A percentile compares a stretch with the other conserved stretches of the same genome.
phyloP scores from a whole-genome alignment of 2,113 vertebrate genomes.

The Brachyhypopomus occidentalis region DNA sequence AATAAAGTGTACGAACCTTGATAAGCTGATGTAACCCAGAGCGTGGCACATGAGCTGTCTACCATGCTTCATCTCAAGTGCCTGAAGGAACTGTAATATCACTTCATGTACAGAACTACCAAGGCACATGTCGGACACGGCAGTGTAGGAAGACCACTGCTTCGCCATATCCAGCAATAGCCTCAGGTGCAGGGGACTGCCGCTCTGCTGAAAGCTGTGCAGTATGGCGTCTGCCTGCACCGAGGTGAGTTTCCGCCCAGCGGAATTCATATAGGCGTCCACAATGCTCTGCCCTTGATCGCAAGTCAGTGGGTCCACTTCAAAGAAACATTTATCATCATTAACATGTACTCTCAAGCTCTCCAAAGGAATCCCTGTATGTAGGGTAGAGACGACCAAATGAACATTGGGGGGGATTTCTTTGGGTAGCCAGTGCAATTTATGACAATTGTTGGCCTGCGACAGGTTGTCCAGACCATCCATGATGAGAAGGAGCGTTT shows the following conservation, averaged over 20 bases:
- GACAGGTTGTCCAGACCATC: constrained; percentile 75
- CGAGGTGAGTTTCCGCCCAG: constrained; percentile 52
- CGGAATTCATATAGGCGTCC: constrained; percentile 60
- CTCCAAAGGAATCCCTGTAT: constrained; percentile 53
- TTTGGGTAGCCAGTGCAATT: constrained; percentile 74
- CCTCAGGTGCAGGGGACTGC: constrained; percentile 74
- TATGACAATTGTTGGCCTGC: constrained; percentile 43
- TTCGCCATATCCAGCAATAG: constrained; percentile 73
- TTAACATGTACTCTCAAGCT: constrained; percentile 46
- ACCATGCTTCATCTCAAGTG: constrained; percentile 77
- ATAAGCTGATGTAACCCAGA: constrained; percentile 73
- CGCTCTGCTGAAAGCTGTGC: constrained; percentile 63
- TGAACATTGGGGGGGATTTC: constrained; percentile 75
- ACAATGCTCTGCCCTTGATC: constrained; percentile 69
- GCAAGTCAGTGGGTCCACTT: constrained; percentile 65
- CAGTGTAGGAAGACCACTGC: constrained; percentile 74
- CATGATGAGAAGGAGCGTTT: constrained; percentile 75
- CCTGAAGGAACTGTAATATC: constrained; percentile 67
- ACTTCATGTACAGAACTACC: constrained; percentile 66
- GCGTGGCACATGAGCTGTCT: constrained; percentile 68
- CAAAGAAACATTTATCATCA: constrained; percentile 60
- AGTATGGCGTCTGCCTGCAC: constrained; percentile 66
- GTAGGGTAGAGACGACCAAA: constrained; percentile 71
- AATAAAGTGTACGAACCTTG: constrained; percentile 29
- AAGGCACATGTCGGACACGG: constrained; percentile 54